Percentiles rank a stretch among this genome's conserved stretches.
Conservation (phyloP, 2,797 vertebrate genomes). For the Octomys mimax region DNA sequence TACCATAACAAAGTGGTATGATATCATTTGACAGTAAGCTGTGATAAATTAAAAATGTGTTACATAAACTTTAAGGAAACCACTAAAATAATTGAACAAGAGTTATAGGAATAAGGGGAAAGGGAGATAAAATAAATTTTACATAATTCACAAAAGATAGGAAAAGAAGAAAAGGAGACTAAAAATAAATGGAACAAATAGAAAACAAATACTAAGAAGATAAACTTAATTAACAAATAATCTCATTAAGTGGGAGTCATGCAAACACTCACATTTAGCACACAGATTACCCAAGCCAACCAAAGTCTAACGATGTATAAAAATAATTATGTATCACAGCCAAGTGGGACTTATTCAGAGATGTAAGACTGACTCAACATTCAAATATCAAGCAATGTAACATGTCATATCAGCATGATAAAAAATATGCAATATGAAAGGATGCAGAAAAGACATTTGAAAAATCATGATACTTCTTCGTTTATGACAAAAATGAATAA, state of each 20-base stretch:
- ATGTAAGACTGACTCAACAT: conserved; percentile 23
- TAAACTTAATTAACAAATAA: conserved; percentile 38
- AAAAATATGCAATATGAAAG: conserved; percentile 41
- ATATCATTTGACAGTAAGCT: neutral
- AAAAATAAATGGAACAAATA: conserved; percentile 28
- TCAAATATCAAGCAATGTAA: conserved; percentile 6
- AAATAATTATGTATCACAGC: conserved; percentile 23
- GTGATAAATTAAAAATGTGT: neutral
- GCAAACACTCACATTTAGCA: neutral
- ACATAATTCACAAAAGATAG: conserved; percentile 28
- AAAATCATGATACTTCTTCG: conserved; percentile 3
- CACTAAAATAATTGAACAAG: neutral
- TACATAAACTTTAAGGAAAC: conserved; percentile 22
- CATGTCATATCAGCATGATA: neutral
- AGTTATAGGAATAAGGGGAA: neutral
- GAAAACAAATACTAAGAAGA: neutral
- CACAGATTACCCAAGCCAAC: conserved; percentile 8
- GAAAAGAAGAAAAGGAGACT: neutral
- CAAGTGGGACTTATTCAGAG: conserved; percentile 44
- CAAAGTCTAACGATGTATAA: conserved; percentile 26
- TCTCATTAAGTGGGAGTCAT: conserved; percentile 1
- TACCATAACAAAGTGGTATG: neutral
- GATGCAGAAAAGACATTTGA: conserved; percentile 17
- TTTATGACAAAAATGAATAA: conserved; percentile 1
- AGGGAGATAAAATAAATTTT: neutral